Base-by-base conservation (phyloP, 2,888 invertebrate species). In the Tuta absoluta region DNA sequence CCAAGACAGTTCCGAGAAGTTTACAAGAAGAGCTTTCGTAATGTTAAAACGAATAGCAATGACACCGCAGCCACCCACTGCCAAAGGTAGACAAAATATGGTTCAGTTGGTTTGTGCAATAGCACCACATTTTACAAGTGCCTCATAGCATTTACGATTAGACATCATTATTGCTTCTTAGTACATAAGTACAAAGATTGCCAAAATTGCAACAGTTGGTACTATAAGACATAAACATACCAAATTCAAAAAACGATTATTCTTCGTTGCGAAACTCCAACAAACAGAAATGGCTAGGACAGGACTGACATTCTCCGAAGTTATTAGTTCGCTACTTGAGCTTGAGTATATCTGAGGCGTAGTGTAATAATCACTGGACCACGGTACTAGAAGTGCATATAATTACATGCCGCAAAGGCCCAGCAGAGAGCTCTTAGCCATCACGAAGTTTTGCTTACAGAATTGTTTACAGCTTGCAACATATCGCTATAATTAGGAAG, bases 311-410 rank as follows among this genome's bases (percentile, higher is more conserved):
- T 49, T 19, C 21, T 49, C 49, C 21, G 49, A 49, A 24, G 19
- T 53, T 53, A 53, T 53, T 53, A 53, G 49, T 19, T 49, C 21
- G 21, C 21, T 28, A 24, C 23, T 11, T 53, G 21, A 51, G 51
- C 23, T 51, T 51, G 19, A 51, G 33, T 7, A 33, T 17, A 17
- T 33, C 11, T 53, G 23, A 7, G 28, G 56, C n/a, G 28, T 33
- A 56, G 10, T 45, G 23, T n/a, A 45, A 60, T 45, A 45, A 60
- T 38, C 48, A 17, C 24, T 10, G 60, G 23, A 45, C 48, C 12
- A 51, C 8, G n/a, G 53, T 24, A 64, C 62, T 66, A 66, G 68
- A 69, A 66, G 69, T 71, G 64, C 67, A 68, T 65, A 66, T 66
- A 68, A 65, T 66, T 67, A 69, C 65, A 58, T 21, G 61, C 65